Conservation (phyloP, 2,797 vertebrate species). For the Artibeus lituratus region DNA sequence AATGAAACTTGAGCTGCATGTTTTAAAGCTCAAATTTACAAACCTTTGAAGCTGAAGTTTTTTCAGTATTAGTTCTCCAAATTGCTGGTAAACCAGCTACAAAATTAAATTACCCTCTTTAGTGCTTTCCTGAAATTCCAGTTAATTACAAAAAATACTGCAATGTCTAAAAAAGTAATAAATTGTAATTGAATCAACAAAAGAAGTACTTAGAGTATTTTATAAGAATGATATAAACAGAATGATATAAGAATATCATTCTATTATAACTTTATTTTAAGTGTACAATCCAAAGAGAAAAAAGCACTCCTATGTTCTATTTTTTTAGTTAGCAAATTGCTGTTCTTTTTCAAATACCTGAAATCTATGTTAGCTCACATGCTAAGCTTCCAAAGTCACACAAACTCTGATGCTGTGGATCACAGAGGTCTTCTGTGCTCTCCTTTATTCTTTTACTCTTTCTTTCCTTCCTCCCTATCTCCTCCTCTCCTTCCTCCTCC, state of each 20-base stretch:
- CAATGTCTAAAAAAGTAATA: background rate
- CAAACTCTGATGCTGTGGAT: background rate
- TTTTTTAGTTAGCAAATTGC: background rate
- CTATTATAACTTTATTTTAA: background rate
- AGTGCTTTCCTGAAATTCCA: background rate
- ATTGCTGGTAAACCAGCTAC: background rate
- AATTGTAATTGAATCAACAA: background rate
- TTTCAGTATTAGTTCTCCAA: background rate
- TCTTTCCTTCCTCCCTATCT: background rate
- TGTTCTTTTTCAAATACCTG: background rate
- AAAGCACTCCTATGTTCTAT: background rate
- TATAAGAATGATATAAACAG: background rate
- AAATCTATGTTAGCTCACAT: background rate
- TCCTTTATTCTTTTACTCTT: background rate
- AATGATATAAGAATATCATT: background rate
- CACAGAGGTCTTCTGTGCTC: background rate
- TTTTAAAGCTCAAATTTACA: background rate
- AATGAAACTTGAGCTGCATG: background rate
- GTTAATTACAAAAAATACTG: background rate
- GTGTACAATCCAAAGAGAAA: background rate
- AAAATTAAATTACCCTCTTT: background rate
- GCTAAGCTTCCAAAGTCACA: background rate
- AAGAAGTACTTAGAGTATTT: background rate
- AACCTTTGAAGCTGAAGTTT: background rate
- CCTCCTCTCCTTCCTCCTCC: background rate